Base-by-base conservation (phyloP, 2,113 vertebrate genomes). In the Oostethus manadensis region DNA sequence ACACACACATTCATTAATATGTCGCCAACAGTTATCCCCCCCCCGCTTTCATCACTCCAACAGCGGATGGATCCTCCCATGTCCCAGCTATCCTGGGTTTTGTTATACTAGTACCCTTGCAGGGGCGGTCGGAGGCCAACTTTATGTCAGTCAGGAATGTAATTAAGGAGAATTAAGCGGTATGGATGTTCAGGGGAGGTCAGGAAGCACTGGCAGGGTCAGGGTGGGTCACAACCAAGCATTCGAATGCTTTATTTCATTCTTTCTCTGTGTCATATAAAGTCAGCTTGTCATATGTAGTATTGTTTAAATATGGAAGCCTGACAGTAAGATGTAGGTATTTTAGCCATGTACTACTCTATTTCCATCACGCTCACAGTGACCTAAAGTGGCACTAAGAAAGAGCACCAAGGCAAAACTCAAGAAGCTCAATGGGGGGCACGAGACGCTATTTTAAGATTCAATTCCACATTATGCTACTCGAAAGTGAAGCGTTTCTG, bases 151-250 rank as follows among this genome's bases (percentile, higher is more conserved):
- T 89, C 74, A 58, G 88, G 92, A 94, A 93, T 93, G 93, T 93
- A 93, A 94, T 94, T 94, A 94, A 89, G 88, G 87, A 89, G 90
- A 94, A 94, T 93, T 93, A 93, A 93, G 90, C 88, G 80, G 90
- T 85, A 87, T 89, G 89, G 85, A 88, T 90, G 84, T 86, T 83
- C 89, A 85, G 67, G 84, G 84, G 86, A 93, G 93, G 92, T 92
- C 92, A 92, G 82, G 69, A 87, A 87, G 88, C 91, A 76, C 89
- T 88, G 90, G 90, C 80, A 86, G 85, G 88, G 91, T 91, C 78
- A 86, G 86, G 87, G 81, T 58, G 88, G 92, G 90, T 92, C 91
- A 90, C 88, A 90, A 92, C 87, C 85, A 82, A 89, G 86, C 86
- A 90, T 90, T 92, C 88, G 90, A 85, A 88, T 71, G 55, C 60